Evolutionary conservation across 2,888 invertebrate genomes (phyloP).

Genomic region (Silvanus unidentatus): DNA sequence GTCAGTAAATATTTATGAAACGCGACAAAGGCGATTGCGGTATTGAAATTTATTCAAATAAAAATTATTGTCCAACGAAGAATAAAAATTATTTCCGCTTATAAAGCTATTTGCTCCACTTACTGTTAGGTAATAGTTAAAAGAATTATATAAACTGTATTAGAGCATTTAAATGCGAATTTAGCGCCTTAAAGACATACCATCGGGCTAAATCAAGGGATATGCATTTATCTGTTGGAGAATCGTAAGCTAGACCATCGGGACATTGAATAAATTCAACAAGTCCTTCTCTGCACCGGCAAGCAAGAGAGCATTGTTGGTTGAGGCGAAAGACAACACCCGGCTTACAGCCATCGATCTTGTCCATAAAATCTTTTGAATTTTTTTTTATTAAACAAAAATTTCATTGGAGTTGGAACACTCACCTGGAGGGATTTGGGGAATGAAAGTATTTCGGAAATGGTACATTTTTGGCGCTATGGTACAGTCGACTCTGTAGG

Average conservation of each 20-base stretch:
- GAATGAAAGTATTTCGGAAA: constrained; percentile 14
- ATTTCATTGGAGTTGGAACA: neutral
- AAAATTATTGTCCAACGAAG: no score
- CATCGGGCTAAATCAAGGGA: constrained; percentile 40
- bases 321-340: constrained; percentile 40
- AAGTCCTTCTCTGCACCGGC: constrained; percentile 38
- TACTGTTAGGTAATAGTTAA: no score
- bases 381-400: constrained; percentile 2
- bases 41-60: no score
- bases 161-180: no score
- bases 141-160: no score
- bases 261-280: constrained; percentile 44
- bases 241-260: constrained; percentile 41
- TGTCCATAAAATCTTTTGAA: constrained; percentile 32
- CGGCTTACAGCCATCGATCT: constrained; percentile 30
- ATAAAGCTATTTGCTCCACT: no score
- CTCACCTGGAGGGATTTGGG: constrained; percentile 27
- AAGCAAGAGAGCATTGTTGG: constrained; percentile 40
- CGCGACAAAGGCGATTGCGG: no score
- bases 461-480: constrained; percentile 23
- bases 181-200: constrained; percentile 26
- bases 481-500: constrained; percentile 54
- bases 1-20: no score
- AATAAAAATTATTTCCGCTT: no score
- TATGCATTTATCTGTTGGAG: constrained; percentile 39